Conservation (phyloP, 2,113 vertebrate species). For the Neotoma lepida region DNA sequence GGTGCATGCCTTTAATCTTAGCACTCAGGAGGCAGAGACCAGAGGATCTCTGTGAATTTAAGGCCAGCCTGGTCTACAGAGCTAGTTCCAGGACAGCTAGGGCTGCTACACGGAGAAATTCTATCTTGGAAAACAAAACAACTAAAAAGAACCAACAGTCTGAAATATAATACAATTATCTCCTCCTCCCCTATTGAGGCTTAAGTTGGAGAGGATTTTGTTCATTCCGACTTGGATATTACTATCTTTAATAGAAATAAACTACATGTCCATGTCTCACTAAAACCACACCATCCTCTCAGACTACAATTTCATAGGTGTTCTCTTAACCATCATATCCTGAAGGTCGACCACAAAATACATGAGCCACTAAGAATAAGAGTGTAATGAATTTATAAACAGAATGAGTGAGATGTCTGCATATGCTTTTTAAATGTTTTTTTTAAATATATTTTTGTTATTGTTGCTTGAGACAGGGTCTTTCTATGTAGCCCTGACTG, state of each 20-base stretch:
- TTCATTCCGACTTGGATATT: constrained; percentile 13
- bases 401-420: constrained; percentile 53
- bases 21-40: too few relatives aligned
- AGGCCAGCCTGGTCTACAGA: background rate
- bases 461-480: background rate
- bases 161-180: constrained; percentile 26
- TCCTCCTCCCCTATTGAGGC: background rate
- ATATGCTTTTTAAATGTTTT: background rate
- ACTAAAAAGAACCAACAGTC: background rate
- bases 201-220: constrained; percentile 42
- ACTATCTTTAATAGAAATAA: constrained; percentile 57
- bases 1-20: too few relatives aligned
- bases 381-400: constrained; percentile 42
- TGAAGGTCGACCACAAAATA: constrained; percentile 49
- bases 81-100: too few relatives aligned
- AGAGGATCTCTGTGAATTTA: background rate
- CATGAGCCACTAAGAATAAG: constrained; percentile 16
- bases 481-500: background rate
- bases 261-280: background rate
- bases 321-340: constrained; percentile 36
- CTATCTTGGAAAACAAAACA: background rate
- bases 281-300: background rate
- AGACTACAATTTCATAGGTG: constrained; percentile 18
- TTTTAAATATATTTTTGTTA: background rate
- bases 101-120: background rate